Evolutionary conservation across 2,888 invertebrate genomes (phyloP).

Genomic region (Mythimna lalbum): DNA sequence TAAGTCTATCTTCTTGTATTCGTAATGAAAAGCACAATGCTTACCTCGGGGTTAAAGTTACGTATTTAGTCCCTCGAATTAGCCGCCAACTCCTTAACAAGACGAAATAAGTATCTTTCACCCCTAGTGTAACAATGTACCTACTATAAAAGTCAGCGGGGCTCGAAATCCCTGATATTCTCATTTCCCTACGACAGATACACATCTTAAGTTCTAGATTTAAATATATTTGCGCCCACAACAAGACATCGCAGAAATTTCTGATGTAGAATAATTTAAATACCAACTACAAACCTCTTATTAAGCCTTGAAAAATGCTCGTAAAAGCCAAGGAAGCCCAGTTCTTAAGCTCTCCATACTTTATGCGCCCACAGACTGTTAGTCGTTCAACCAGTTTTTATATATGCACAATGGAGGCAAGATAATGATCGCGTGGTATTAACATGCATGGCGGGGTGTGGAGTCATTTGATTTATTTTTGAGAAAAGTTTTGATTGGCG

Average conservation of each 20-base stretch:
- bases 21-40: no score
- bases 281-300: conserved; percentile 1
- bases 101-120: no score
- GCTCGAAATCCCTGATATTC: no score
- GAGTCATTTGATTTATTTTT: conserved; percentile 22
- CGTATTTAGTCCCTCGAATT: no score
- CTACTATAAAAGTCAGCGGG: no score
- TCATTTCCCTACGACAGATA: no score
- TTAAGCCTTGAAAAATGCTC: neutral
- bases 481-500: conserved; percentile 1
- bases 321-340: conserved; percentile 15
- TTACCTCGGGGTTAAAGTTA: no score
- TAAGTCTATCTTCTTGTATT: no score
- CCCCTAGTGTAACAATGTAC: no score
- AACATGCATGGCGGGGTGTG: conserved; percentile 19
- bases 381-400: conserved; percentile 36
- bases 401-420: conserved; percentile 10
- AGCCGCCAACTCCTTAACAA: no score
- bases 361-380: conserved; percentile 15
- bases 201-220: no score
- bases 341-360: conserved; percentile 13
- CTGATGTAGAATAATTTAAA: neutral
- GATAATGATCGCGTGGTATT: conserved; percentile 32
- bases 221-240: no score
- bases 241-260: neutral